Percentiles rank a stretch among this genome's conserved stretches.
Evolutionary conservation across 2,113 vertebrate species (phyloP).

Genomic region (Aplodontia rufa): DNA sequence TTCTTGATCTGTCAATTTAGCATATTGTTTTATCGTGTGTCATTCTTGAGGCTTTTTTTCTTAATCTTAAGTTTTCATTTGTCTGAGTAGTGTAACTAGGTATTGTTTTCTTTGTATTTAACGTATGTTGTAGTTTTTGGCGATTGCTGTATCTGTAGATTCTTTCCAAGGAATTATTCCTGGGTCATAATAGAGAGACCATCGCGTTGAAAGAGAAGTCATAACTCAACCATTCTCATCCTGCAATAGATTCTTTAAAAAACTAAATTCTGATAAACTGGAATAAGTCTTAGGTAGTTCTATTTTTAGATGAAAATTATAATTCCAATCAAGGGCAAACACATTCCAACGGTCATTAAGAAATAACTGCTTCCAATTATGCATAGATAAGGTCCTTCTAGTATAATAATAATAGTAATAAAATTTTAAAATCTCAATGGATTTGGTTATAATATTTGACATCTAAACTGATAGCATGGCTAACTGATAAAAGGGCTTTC

Average conservation of each 20-base stretch:
- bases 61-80: not conserved
- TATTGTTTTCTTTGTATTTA: not conserved
- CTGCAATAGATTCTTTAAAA: not conserved
- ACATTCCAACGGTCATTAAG: not conserved
- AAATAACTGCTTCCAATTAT: not conserved
- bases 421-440: not conserved
- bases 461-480: not conserved
- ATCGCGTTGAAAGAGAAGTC: not conserved
- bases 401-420: not conserved
- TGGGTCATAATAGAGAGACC: not conserved
- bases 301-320: not conserved
- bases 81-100: not conserved
- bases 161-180: not conserved
- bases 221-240: not conserved
- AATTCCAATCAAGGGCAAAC: not conserved
- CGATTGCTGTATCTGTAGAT: not conserved
- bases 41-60: not conserved
- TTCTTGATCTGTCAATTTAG: not conserved
- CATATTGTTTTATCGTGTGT: not conserved
- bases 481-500: not conserved
- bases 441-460: not conserved
- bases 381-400: not conserved
- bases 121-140: not conserved
- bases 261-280: not conserved
- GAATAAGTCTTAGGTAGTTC: not conserved